Evolutionary conservation across 2,113 vertebrate genomes (phyloP), one percentile per base, ranked within the genome.

Genomic region (Vidua macroura): DNA sequence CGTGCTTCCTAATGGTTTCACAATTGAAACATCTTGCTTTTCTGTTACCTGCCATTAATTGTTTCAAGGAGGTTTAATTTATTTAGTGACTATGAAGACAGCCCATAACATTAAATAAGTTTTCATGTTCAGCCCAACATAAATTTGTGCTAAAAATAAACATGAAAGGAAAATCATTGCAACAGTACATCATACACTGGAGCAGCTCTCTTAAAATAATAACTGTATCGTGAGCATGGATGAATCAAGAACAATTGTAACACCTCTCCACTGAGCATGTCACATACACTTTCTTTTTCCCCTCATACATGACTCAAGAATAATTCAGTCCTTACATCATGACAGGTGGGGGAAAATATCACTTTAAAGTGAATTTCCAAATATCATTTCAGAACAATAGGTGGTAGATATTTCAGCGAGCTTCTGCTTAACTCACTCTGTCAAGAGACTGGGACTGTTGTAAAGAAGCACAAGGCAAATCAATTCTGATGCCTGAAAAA

Each of bases 241-340:
- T 91, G 64, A 92, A 96, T 79, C 31, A 37, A 90, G 90, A 92
- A 78, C 78, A 95, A 83, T 58, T 93, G 75, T 22, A 92, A 87
- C 75, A 88, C 59, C 59, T 93, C 79, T 83, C 86, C 83, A 46
- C 53, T 28, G 10, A 49, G 23, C 4, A 2, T 15, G 69, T 76
- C 70, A 58, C 46, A 39, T 37, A 27, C 13, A 48, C 17, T 72
- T 89, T 41, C 35, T 53, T 74, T 80, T 33, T 53, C 35, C 24
- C 37, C 22, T 73, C 46, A 66, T 41, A 33, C 1, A 9, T 5
- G 11, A 91, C 88, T 83, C 44, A 89, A 79, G 85, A 87, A 68
- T 46, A 90, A 69, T 77, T 78, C 80, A 58, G n/a, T 20, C 39
- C 43, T 87, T 87, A 46, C 21, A 58, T 41, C 20, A 31, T 73